Evolutionary conservation across 2,888 invertebrate genomes (phyloP).

Genomic region (Amiota minor): DNA sequence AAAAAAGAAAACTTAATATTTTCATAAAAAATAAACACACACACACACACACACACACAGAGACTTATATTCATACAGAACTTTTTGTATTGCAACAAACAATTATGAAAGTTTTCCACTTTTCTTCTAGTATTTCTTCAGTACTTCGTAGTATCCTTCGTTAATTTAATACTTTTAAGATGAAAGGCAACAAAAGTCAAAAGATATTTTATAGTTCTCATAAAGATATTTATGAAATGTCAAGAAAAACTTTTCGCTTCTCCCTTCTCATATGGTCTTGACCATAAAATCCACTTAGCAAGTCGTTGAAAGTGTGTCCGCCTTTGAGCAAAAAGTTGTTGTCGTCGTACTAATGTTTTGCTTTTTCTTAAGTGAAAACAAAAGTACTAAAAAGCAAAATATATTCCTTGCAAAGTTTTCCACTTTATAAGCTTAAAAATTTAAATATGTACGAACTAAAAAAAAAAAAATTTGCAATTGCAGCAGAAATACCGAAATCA

Average conservation of each 20-base stretch:
- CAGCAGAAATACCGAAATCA: background rate
- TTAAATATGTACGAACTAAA: background rate
- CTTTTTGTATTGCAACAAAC: background rate
- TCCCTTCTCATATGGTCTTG: background rate
- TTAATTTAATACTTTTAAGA: background rate
- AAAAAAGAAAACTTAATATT: background rate
- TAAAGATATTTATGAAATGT: conserved; percentile 8
- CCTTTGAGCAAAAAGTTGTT: conserved; percentile 13
- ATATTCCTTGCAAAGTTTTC: too few relatives aligned
- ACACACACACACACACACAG: too few relatives aligned
- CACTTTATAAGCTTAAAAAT: too few relatives aligned
- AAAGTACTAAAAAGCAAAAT: too few relatives aligned
- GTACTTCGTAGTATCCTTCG: background rate
- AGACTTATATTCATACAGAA: too few relatives aligned
- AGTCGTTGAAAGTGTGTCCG: conserved; percentile 12
- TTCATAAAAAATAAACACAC: background rate
- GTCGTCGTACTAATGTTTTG: too few relatives aligned
- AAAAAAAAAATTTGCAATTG: background rate
- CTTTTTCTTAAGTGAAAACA: too few relatives aligned
- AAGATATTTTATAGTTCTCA: too few relatives aligned
- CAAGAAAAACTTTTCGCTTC: conserved; percentile 1
- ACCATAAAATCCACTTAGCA: conserved; percentile 25
- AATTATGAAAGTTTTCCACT: background rate
- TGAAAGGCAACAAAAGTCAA: background rate
- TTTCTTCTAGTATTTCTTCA: background rate